Evolutionary conservation across 2,113 vertebrate genomes (phyloP), one percentile per base, ranked within the genome.

Genomic region (Muntiacus reevesi): DNA sequence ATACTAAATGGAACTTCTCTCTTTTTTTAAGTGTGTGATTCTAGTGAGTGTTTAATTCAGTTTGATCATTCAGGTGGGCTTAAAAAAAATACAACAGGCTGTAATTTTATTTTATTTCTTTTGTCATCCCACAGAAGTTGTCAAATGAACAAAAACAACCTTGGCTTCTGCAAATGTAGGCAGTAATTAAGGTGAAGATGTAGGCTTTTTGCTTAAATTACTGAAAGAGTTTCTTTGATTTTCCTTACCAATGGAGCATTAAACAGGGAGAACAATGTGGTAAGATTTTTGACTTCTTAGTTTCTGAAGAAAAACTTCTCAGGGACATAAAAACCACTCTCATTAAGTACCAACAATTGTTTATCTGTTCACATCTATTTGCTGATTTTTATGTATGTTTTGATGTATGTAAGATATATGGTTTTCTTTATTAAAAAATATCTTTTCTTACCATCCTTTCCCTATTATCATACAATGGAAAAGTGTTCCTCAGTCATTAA

Each of bases 131-230:
- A 89, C 54, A 97, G 55, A 95, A 96, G 50, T 96, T 71, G 78
- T 82, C 54, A 71, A 40, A 71, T 89, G 60, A 89, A 91, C 71
- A 91, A 87, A 88, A 91, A 71, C 21, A 71, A 43, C 87, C 21
- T 82, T 82, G 95, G 89, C 27, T 91, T 85, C 3, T 3, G 67
- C 67, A 91, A 95, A 40, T 89, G 47, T 45, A 89, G 60, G 82
- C 36, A 55, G 54, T 62, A 83, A 82, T 89, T 96, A 91, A 82
- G 67, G 87, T 91, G 87, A 97, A 88, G 76, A 62, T 74, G 43
- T 94, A 76, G 60, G 67, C 36, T 90, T 95, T 97, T 89, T 90
- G 36, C 74, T 97, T 87, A 91, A 74, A 86, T 87, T 93, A 71
- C 95, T 83, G 62, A 79, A 47, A 74, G 62, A 54, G 7, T 71